These are phyloP conservation scores for Parazoanthus darwini DNA, from an alignment of 92 coral and sea anemone species.

Conservation along the genomic window DNA sequence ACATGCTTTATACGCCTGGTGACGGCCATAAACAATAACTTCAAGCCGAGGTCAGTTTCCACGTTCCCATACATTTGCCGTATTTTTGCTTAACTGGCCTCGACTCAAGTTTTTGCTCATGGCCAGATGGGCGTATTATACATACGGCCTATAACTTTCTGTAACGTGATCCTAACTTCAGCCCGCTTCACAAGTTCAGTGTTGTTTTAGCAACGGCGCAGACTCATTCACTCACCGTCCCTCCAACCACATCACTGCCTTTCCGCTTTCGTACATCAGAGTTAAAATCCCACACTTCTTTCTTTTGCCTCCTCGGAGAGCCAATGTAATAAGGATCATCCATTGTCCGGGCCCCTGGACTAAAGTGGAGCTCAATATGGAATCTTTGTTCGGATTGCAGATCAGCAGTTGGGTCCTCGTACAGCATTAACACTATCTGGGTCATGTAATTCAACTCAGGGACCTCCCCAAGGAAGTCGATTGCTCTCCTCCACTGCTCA, in stretches of 20 bases:
- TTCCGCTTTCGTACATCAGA: background rate
- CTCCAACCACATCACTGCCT: background rate
- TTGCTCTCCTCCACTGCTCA: slow-evolving; percentile 88
- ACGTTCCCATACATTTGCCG: too few relatives aligned
- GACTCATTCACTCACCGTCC: background rate
- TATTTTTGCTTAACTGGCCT: too few relatives aligned
- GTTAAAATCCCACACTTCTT: slow-evolving; percentile 9
- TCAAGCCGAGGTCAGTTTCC: too few relatives aligned
- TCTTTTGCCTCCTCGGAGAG: slow-evolving; percentile 36
- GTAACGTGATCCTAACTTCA: background rate
- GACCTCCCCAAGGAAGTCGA: slow-evolving; percentile 74
- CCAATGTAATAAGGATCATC: slow-evolving; percentile 31
- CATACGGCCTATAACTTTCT: background rate
- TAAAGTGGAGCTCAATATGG: slow-evolving; percentile 92
- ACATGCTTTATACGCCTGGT: too few relatives aligned
- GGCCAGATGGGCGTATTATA: too few relatives aligned
- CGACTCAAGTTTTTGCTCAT: too few relatives aligned
- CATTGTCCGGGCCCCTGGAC: slow-evolving; percentile 65
- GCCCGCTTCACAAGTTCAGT: background rate
- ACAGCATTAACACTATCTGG: slow-evolving; percentile 89
- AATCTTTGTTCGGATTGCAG: slow-evolving; percentile 73
- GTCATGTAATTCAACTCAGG: slow-evolving; percentile 99
- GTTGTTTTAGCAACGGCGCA: background rate
- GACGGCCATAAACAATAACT: too few relatives aligned
- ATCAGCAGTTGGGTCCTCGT: slow-evolving; percentile 96